Evolutionary conservation across 1,140 invertebrate genomes (phyloP), one percentile per base, ranked within the genome.

Genomic region (Platorchestia sp.): DNA sequence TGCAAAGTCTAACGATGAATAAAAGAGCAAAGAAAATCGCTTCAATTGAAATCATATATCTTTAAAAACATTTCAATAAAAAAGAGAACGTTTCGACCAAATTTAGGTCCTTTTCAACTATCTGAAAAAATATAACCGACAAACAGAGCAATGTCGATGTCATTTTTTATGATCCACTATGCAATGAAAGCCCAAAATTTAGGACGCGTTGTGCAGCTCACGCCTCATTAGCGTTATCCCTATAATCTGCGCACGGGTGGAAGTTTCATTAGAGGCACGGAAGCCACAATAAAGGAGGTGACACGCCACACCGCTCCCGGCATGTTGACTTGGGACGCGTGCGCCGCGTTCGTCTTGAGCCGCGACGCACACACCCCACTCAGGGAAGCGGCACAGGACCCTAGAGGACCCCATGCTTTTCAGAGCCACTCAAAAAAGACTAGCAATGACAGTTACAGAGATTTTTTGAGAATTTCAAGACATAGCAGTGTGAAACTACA

Each of bases 191-290:
- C 27, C 14, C 14, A 75, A 75, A 75, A 19, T 75, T 75, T 36
- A 75, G 14, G 10, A 89, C 42, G 87, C n/a, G 87, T 89, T 89
- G 41, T 42, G 5, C 43, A 89, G 5, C 87, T 89, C 87, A 89
- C 43, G 41, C 43, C 43, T 89, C 87, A 89, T 43, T 89, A 89
- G 87, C 41, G 87, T 42, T 89, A 89, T 89, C 87, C 87, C 87
- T 44, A 14, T 89, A 89, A 89, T 89, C 87, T 89, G 41, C n/a
- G 10, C n/a, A 44, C 87, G n/a, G 43, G 36, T 41, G 87, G 41
- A 42, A 44, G 87, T 89, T 89, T 89, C 87, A 89, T 89, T 89
- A 89, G 87, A 89, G 87, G 41, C n/a, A 27, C 87, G 43, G 87
- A 41, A 44, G 87, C 87, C 43, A 89, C 87, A 89, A 89, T 89